Evolutionary conservation across 1,140 invertebrate genomes (phyloP).

Genomic region (Prorops nasuta): DNA sequence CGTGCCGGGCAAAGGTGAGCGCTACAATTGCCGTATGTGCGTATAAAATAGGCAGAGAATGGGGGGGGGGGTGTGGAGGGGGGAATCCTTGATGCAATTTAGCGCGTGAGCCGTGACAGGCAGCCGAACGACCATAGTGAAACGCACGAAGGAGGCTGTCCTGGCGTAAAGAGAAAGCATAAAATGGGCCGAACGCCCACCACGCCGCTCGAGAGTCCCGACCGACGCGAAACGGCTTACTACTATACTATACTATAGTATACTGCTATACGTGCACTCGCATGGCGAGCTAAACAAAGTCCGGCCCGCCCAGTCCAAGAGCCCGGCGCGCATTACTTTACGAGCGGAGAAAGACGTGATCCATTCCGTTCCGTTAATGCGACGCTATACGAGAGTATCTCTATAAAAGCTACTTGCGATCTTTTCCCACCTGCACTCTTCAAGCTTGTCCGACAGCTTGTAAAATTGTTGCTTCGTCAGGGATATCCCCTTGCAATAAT

Average conservation of each 20-base stretch:
- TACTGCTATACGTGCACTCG: slow-evolving; percentile 34
- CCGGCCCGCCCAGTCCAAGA: too few species aligned
- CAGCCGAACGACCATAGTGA: slow-evolving; percentile 18
- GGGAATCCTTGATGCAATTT: slow-evolving; percentile 23
- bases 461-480: too few species aligned
- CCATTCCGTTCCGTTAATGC: slow-evolving; percentile 48
- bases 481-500: too few species aligned
- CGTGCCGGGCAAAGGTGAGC: slow-evolving; percentile 1
- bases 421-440: slow-evolving; percentile 15
- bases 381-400: slow-evolving; percentile 32
- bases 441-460: too few species aligned
- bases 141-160: slow-evolving; percentile 8
- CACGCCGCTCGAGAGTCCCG: too few species aligned
- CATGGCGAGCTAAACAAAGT: slow-evolving; percentile 39
- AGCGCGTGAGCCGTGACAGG: slow-evolving; percentile 22
- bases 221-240: background rate
- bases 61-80: background rate
- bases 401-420: slow-evolving; percentile 33
- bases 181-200: too few species aligned
- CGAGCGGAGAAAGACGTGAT: slow-evolving; percentile 42
- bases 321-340: slow-evolving; percentile 44
- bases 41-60: slow-evolving; percentile 2
- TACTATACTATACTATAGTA: too few species aligned
- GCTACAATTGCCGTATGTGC: slow-evolving; percentile 1
- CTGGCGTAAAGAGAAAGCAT: slow-evolving; percentile 7